These are phyloP conservation scores for Melanotaenia trifasciata DNA, from an alignment of 2,797 vertebrate species.

Conservation along the genomic window DNA sequence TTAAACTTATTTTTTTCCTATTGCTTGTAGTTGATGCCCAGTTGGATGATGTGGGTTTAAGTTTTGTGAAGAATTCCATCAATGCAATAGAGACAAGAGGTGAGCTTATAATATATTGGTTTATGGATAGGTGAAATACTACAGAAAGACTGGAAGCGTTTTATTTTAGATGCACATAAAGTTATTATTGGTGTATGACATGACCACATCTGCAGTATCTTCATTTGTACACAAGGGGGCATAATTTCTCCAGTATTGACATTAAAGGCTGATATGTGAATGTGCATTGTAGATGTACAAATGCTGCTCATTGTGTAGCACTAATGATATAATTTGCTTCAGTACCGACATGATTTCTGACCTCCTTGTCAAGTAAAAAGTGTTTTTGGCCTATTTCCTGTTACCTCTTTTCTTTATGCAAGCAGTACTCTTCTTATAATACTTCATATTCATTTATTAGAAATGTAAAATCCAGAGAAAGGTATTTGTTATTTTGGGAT, in stretches of 20 bases:
- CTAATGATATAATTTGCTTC: slow-evolving; percentile 16
- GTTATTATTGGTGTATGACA: neutral
- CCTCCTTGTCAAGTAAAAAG: neutral
- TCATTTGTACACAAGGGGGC: slow-evolving; percentile 75
- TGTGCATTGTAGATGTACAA: slow-evolving; percentile 12
- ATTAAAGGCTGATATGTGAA: slow-evolving; percentile 1
- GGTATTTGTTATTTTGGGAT: neutral
- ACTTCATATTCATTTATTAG: neutral
- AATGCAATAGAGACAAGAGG: slow-evolving; percentile 93
- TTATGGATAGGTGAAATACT: neutral
- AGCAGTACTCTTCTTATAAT: neutral
- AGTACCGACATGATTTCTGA: slow-evolving; percentile 5
- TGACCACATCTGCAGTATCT: slow-evolving; percentile 24
- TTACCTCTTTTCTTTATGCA: slow-evolving; percentile 6
- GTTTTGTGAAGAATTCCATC: slow-evolving; percentile 93
- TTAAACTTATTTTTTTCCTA: neutral
- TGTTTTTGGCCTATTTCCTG: neutral
- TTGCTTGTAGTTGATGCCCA: slow-evolving; percentile 85
- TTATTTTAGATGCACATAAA: neutral
- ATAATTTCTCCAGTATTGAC: slow-evolving; percentile 58
- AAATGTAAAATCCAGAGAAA: neutral
- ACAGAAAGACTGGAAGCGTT: neutral
- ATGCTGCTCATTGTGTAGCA: slow-evolving; percentile 1
- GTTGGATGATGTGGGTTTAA: slow-evolving; percentile 92
- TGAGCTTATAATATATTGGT: slow-evolving; percentile 51